Evolutionary conservation across 2,888 invertebrate species (phyloP).

Genomic region (Meloe dianella): DNA sequence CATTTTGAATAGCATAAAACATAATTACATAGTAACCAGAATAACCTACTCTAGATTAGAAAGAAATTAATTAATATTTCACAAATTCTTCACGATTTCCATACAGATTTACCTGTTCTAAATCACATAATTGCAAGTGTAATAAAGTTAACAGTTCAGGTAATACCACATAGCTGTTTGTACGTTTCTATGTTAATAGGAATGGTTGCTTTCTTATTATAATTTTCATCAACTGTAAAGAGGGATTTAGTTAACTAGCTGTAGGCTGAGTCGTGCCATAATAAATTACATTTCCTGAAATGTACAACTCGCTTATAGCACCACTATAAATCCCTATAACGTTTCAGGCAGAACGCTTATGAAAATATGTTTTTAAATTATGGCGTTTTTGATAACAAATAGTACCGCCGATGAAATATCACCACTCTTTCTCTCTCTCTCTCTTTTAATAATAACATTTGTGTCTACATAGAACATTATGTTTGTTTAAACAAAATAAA

Average conservation of each 20-base stretch:
- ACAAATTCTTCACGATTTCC: not conserved
- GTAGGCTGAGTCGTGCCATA: conserved; percentile 20
- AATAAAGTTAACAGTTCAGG: not conserved
- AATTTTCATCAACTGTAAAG: not conserved
- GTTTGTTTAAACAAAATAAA: not conserved
- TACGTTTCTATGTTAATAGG: not conserved
- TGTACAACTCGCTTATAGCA: conserved; percentile 41
- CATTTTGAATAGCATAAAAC: not conserved
- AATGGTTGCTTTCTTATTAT: not conserved
- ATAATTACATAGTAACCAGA: not conserved
- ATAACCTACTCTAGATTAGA: not conserved
- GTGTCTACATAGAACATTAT: not conserved
- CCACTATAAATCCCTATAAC: conserved; percentile 45
- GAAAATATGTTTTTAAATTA: conserved; percentile 47
- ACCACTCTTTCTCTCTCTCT: conserved; percentile 11
- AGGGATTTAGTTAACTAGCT: conserved; percentile 22
- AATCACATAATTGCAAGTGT: not conserved
- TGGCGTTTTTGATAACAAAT: conserved; percentile 41
- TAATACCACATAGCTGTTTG: not conserved
- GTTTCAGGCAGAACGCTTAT: conserved; percentile 41
- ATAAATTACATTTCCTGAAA: conserved; percentile 45
- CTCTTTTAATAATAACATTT: conserved; percentile 23
- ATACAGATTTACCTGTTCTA: not conserved
- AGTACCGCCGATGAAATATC: conserved; percentile 29
- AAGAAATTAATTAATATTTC: not conserved